Evolutionary conservation across 2,888 invertebrate genomes (phyloP).

Genomic region (Thumatha senex): DNA sequence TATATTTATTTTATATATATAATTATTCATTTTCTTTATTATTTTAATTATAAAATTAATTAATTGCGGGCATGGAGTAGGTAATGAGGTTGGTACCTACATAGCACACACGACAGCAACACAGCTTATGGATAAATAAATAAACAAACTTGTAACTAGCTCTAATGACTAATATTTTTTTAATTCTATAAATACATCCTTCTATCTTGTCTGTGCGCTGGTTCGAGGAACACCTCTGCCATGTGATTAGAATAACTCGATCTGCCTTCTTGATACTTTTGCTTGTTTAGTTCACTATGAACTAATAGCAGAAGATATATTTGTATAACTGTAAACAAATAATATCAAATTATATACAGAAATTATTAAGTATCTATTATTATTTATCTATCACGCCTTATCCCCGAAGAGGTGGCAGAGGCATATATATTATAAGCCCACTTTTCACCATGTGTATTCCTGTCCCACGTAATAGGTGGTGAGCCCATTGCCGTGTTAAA

Average conservation of each 20-base stretch:
- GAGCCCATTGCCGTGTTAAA: too few relatives aligned
- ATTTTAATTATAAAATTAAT: too few relatives aligned
- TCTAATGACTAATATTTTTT: background rate
- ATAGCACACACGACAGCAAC: too few relatives aligned
- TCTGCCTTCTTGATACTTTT: slow-evolving; percentile 36
- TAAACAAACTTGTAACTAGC: background rate
- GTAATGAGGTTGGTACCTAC: too few relatives aligned
- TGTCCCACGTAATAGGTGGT: too few relatives aligned
- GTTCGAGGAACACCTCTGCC: slow-evolving; percentile 33
- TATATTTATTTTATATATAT: too few relatives aligned
- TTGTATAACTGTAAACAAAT: slow-evolving; percentile 38
- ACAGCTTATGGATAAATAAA: background rate
- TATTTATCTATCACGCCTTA: too few relatives aligned
- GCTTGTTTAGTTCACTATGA: slow-evolving; percentile 40
- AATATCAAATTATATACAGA: background rate
- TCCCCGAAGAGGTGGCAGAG: too few relatives aligned
- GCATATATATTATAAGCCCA: too few relatives aligned
- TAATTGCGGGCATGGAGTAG: too few relatives aligned
- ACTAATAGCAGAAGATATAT: slow-evolving; percentile 42
- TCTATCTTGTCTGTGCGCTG: slow-evolving; percentile 20
- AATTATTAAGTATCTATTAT: background rate
- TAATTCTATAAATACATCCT: slow-evolving; percentile 14
- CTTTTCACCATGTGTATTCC: too few relatives aligned
- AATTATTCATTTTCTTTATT: too few relatives aligned
- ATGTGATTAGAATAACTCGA: slow-evolving; percentile 41